These are phyloP conservation scores for Argyrosomus japonicus DNA, from an alignment of 2,113 vertebrate species.

Conservation along the genomic window DNA sequence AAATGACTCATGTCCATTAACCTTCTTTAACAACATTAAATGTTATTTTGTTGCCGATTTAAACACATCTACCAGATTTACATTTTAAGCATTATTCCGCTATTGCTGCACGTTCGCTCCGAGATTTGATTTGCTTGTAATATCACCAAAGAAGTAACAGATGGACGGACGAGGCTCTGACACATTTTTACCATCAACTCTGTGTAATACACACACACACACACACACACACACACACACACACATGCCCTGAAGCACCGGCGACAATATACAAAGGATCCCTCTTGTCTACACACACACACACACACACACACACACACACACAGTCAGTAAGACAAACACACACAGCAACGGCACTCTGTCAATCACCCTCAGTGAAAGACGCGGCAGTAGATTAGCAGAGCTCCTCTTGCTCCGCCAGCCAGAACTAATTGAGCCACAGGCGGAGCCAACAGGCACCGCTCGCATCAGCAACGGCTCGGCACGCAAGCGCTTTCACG, in stretches of 20 bases:
- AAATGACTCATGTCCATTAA: not conserved
- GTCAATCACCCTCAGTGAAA: constrained; percentile 56
- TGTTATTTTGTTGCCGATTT: not conserved
- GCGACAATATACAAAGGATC: constrained; percentile 1
- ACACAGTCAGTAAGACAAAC: not conserved
- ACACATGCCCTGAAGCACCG: constrained; percentile 9
- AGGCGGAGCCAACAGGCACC: constrained; percentile 44
- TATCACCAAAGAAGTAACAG: not conserved
- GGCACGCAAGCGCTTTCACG: constrained; percentile 49
- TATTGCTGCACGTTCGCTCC: not conserved
- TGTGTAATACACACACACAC: not conserved
- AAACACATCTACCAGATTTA: not conserved
- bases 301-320: not conserved
- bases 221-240: constrained; percentile 1
- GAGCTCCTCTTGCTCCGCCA: constrained; percentile 67
- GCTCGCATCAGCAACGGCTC: constrained; percentile 14
- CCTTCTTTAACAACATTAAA: not conserved
- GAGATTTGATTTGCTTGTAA: not conserved
- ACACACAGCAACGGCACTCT: constrained; percentile 13
- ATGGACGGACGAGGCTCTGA: not conserved
- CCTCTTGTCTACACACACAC: not conserved
- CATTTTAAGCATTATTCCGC: not conserved
- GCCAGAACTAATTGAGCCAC: constrained; percentile 72
- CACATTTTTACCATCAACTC: not conserved
- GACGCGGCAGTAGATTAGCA: constrained; percentile 58